Evolutionary conservation across 2,113 vertebrate species (phyloP), one percentile per base, ranked within the genome.

Genomic region (Malurus cyaneus): DNA sequence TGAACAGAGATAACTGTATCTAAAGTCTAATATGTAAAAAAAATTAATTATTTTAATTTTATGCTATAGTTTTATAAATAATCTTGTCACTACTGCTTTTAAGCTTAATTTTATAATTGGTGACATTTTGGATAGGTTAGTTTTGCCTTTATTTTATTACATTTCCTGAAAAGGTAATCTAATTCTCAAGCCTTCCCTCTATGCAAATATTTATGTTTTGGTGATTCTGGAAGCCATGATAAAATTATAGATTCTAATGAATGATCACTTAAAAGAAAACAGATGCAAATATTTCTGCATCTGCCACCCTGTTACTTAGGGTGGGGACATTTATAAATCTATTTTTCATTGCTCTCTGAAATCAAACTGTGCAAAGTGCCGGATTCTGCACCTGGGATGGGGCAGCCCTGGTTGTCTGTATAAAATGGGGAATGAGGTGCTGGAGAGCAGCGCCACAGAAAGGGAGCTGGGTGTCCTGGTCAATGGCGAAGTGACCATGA

Each of bases 401-500:
- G 25, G 31, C 29, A 71, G 3, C 11, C 32, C 29, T 79, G 49
- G 8, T 17, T 34, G 5, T 41, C 3, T 41, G 24, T 47, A 5
- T 17, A 24, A 24, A 20, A n/a, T 54, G 12, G 13, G 16, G 23
- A 62, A 54, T 20, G 19, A 56, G 16, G 9, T 4, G n/a, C 49
- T 54, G 2, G 5, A 34, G 17, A 41, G 13, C 19, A 49, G 31
- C 0, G 1, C 50, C 7, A 4, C 11, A 20, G 20, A 26, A 88
- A 56, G 25, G 7, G 14, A 1, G 8, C 13, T 47, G 29, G 11
- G 1, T 3, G 3, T 62, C 29, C 29, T 54, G 41, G 11, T 47
- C 0, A 0, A 2, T 17, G 13, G 5, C 3, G 3, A 21, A 8
- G 2, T 31, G 5, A 31, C 19, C 11, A 3, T 50, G 16, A 41